Percentiles rank a stretch among this genome's conserved stretches.
Evolutionary conservation across 2,888 invertebrate genomes (phyloP).

Genomic region (Mycalesis mineus): DNA sequence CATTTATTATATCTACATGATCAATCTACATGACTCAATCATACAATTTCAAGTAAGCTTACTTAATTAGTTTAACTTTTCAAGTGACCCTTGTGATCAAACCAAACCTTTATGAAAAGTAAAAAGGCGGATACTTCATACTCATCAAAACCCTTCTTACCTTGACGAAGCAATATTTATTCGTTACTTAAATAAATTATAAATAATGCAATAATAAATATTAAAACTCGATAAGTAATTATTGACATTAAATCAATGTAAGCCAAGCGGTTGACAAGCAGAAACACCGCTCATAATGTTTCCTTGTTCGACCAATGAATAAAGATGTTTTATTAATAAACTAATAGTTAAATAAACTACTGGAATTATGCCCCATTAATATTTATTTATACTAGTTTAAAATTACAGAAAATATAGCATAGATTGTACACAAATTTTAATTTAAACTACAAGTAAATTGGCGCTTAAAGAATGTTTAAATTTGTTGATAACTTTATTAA

Average conservation of each 20-base stretch:
- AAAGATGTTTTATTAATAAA: constrained; percentile 18
- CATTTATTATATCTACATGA: too few relatives aligned
- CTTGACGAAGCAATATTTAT: too few relatives aligned
- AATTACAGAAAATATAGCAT: background rate
- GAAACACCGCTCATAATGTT: constrained; percentile 16
- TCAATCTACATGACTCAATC: too few relatives aligned
- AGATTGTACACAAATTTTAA: background rate
- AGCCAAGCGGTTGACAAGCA: constrained; percentile 16
- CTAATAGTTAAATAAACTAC: background rate
- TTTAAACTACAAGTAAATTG: background rate
- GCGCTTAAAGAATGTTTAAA: background rate
- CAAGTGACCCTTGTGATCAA: too few relatives aligned
- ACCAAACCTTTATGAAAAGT: too few relatives aligned
- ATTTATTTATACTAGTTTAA: background rate
- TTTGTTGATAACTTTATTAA: too few relatives aligned
- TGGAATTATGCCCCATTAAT: background rate
- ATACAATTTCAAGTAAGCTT: too few relatives aligned
- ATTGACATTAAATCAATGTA: constrained; percentile 10
- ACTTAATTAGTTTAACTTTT: too few relatives aligned
- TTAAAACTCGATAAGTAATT: constrained; percentile 5
- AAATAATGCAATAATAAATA: constrained; percentile 6
- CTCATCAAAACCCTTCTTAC: too few relatives aligned
- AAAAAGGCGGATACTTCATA: too few relatives aligned
- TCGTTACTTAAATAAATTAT: background rate
- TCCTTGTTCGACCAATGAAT: constrained; percentile 23